Evolutionary conservation across 2,113 vertebrate genomes (phyloP).

Genomic region (Caracal caracal): DNA sequence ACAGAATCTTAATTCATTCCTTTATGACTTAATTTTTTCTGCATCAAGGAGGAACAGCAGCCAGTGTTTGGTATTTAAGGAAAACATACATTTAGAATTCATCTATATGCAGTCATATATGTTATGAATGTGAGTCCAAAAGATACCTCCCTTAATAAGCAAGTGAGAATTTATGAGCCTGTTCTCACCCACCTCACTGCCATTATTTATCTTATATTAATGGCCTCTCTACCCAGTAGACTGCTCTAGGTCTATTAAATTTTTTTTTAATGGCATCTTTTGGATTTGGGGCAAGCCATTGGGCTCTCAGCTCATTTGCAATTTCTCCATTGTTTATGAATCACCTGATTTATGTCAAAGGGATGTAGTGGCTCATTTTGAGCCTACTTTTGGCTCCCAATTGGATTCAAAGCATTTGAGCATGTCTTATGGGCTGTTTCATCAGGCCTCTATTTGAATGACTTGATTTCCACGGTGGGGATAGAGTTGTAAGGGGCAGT

Average conservation of each 20-base stretch:
- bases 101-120: slow-evolving; percentile 30
- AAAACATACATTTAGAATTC: slow-evolving; percentile 51
- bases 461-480: neutral
- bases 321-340: slow-evolving; percentile 18
- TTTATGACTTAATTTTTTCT: slow-evolving; percentile 50
- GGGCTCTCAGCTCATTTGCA: slow-evolving; percentile 36
- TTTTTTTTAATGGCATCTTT: slow-evolving; percentile 53
- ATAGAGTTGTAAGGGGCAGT: neutral
- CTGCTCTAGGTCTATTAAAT: slow-evolving; percentile 39
- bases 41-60: slow-evolving; percentile 47
- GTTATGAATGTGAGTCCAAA: slow-evolving; percentile 51
- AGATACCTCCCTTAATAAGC: slow-evolving; percentile 57
- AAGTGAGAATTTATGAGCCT: slow-evolving; percentile 62
- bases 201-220: slow-evolving; percentile 55
- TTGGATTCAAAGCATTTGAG: neutral
- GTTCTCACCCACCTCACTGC: neutral
- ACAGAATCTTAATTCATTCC: slow-evolving; percentile 49
- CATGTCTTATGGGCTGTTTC: neutral
- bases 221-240: neutral
- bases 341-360: slow-evolving; percentile 30
- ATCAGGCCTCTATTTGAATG: neutral
- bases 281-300: slow-evolving; percentile 21
- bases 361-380: neutral
- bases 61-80: slow-evolving; percentile 45
- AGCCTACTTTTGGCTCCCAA: neutral